These are phyloP conservation scores for Temnothorax curvispinosus DNA, from an alignment of 1,140 invertebrate genomes.

Conservation along the genomic window DNA sequence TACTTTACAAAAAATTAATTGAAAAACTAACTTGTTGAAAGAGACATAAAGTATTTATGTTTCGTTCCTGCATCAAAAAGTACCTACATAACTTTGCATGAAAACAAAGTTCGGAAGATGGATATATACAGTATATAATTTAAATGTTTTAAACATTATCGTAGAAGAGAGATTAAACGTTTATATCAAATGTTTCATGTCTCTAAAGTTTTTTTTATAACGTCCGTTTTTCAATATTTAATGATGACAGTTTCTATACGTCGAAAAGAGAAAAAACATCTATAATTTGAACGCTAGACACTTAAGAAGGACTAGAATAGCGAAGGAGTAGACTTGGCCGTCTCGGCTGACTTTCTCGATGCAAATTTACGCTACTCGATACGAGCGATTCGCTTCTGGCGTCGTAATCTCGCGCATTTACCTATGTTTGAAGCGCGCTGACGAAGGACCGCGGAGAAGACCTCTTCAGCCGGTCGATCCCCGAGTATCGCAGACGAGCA, in stretches of 20 bases:
- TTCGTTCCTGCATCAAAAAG: neutral
- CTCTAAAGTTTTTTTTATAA: neutral
- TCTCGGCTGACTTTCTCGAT: constrained; percentile 19
- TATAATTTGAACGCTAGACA: neutral
- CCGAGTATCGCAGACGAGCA: constrained; percentile 44
- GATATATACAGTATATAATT: neutral
- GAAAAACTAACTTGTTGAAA: neutral
- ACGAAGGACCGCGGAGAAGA: neutral
- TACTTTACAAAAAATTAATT: neutral
- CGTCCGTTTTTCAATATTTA: neutral
- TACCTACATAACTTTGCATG: neutral
- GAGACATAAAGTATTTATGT: neutral
- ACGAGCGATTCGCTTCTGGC: constrained; percentile 15
- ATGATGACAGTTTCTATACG: neutral
- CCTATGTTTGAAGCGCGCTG: constrained; percentile 40
- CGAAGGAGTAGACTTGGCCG: neutral
- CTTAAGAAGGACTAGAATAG: neutral
- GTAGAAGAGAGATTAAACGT: neutral
- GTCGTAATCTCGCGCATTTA: constrained; percentile 20
- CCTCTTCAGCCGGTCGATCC: constrained; percentile 39
- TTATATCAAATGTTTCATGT: neutral
- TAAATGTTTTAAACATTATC: neutral
- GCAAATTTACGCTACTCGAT: constrained; percentile 23
- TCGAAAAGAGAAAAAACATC: neutral
- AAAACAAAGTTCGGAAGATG: neutral